Base-by-base conservation (phyloP, 1,140 invertebrate genomes). In the Protaetia brevitarsis region DNA sequence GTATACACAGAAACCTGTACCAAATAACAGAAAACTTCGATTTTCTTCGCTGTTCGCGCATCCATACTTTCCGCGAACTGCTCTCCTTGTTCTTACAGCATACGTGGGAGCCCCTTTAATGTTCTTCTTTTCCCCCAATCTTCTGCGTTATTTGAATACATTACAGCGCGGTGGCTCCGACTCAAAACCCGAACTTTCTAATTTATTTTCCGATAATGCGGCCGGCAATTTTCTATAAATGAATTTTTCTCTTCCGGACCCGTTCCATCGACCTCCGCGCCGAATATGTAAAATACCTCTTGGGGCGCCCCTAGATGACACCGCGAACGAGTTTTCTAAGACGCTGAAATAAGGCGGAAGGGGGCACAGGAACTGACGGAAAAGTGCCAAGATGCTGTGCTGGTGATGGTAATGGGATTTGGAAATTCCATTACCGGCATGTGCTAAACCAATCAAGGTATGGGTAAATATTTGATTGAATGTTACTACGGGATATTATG, bases 151-250 rank as follows among this genome's bases (percentile, higher is more conserved):
- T 51, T 51, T 10, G 41, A 51, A 51, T 51, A 51, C 16, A 51
- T 51, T 51, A 51, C 19, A 37, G 11, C 5, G 34, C 1, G 4
- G 34, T 19, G 8, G 41, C 19, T 51, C 19, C 11, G 19, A 23
- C 26, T 51, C 41, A 51, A 16, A 51, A 19, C 41, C 41, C n/a
- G 41, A 51, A 51, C 5, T 19, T 51, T 51, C 41, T 51, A 51
- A 51, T 51, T 51, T 51, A 51, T 51, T 51, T 51, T 51, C 41
- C 41, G 41, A 51, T 51, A 51, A 51, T 51, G 41, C 26, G 41
- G 5, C 21, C 21, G 26, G 41, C 41, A 51, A 51, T 51, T 51
- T 51, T 51, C 13, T 26, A 51, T 51, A 19, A 51, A 51, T 16
- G 41, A 51, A 51, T 51, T 51, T 51, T 23, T 51, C 41, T 23